Base-by-base conservation (phyloP, 2,113 vertebrate genomes). In the zebrafish (Danio rerio) region DNA sequence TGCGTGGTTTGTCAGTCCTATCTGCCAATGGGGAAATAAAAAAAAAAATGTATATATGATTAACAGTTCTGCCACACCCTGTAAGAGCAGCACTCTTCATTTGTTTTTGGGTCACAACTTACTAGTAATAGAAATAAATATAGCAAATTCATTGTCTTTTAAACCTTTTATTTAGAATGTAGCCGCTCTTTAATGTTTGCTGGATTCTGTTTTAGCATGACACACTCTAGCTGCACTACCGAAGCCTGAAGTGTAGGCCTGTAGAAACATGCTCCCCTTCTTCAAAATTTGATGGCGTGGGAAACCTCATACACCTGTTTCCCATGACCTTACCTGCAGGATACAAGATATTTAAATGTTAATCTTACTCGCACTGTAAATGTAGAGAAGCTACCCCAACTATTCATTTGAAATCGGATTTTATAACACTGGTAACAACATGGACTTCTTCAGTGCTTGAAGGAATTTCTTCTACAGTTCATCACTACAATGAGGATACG, bases 231-330 rank as follows among this genome's bases (percentile, higher is more conserved):
- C 52, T 63, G 65, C 85, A 11, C 83, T 87, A 13, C 21, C 15
- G 49, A 81, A 88, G 84, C 63, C 81, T 31, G 31, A 31, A 84
- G 86, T 79, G 90, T 31, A 78, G 95, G 93, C 97, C 91, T 96
- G 97, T 95, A 90, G 89, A 79, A 89, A 96, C 97, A 93, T 89
- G 97, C 91, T 87, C 42, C 82, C 74, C 91, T 89, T 78, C 69
- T 81, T 89, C 80, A 92, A 93, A 94, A 81, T 93, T 90, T 93
- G 93, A 94, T 92, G 94, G 96, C 96, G 97, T 99, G 97, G 96
- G 97, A 99, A 98, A 93, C 93, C 91, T 83, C 88, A 90, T 82
- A 78, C 95, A 95, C 92, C 93, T 94, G 93, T 95, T 98, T 99
- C 96, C 95, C 97, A 98, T 95, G 96, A 95, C 95, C 93, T 88